phyloP scores from a whole-genome alignment of 2,113 vertebrate species.

The Bungarus multicinctus region DNA sequence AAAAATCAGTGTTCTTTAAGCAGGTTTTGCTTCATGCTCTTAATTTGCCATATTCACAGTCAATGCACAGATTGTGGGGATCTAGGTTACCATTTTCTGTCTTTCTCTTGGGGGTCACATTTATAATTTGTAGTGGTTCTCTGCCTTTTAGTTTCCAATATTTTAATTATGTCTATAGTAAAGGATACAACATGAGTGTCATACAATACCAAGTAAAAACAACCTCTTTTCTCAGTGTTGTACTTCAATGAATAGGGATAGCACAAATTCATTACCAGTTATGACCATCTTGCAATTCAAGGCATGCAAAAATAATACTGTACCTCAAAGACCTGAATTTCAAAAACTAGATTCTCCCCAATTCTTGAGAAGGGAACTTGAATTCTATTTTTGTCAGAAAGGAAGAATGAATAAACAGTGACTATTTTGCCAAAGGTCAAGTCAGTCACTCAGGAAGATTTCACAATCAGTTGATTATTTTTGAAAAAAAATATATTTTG shows the following conservation, averaged over 20 bases:
- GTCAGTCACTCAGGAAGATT: neutral
- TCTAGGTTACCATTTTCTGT: neutral
- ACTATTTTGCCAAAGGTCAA: neutral
- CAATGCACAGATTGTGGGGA: neutral
- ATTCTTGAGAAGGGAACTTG: neutral
- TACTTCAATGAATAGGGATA: neutral
- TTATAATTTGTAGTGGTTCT: neutral
- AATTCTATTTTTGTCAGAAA: neutral
- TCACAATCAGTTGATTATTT: neutral
- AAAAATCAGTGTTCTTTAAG: neutral
- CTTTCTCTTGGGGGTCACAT: neutral
- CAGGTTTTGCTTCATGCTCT: neutral
- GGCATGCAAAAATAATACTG: neutral
- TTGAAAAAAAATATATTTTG: neutral
- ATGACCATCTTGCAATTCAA: neutral
- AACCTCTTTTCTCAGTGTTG: neutral
- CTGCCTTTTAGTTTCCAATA: neutral
- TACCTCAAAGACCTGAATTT: neutral
- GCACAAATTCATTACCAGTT: neutral
- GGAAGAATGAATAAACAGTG: neutral
- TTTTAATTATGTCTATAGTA: neutral
- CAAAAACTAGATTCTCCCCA: neutral
- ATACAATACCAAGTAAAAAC: neutral
- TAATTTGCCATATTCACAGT: neutral
- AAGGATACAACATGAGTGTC: neutral